These are phyloP conservation scores for Oryctes rhinoceros DNA, from an alignment of 1,140 invertebrate species.

Conservation along the genomic window DNA sequence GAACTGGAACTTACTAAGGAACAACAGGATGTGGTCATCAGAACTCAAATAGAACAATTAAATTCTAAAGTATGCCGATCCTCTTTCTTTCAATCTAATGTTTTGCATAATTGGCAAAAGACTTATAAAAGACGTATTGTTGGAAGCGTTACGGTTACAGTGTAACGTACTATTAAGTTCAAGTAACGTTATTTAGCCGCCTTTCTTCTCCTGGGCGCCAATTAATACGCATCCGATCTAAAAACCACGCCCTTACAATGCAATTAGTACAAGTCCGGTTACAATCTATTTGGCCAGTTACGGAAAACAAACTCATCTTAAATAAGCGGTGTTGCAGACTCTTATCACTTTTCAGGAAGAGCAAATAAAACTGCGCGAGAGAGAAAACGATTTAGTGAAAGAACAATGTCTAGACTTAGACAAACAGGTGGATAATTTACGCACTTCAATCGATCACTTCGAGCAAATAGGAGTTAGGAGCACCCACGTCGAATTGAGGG, in stretches of 20 bases:
- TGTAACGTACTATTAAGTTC: neutral
- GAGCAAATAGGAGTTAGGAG: constrained; percentile 8
- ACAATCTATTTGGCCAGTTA: neutral
- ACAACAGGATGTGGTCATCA: constrained; percentile 35
- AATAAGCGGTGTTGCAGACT: neutral
- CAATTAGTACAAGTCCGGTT: neutral
- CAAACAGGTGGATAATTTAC: constrained; percentile 35
- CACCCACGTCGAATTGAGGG: neutral
- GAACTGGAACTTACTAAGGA: constrained; percentile 5
- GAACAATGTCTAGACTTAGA: constrained; percentile 37
- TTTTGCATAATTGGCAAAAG: constrained; percentile 17
- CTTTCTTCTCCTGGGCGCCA: too few species aligned
- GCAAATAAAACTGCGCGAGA: constrained; percentile 31
- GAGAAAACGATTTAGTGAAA: constrained; percentile 37
- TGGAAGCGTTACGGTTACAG: neutral
- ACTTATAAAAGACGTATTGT: neutral
- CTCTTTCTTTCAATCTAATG: neutral
- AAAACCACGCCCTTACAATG: neutral
- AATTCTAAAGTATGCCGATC: constrained; percentile 11
- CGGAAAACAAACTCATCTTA: constrained; percentile 7
- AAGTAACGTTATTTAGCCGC: too few species aligned
- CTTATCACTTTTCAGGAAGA: constrained; percentile 24
- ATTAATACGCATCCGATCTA: too few species aligned
- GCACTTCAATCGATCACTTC: constrained; percentile 10
- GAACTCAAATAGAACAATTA: constrained; percentile 27